Evolutionary conservation across 2,888 invertebrate species (phyloP).

Genomic region (Micoletzkya japonica): DNA sequence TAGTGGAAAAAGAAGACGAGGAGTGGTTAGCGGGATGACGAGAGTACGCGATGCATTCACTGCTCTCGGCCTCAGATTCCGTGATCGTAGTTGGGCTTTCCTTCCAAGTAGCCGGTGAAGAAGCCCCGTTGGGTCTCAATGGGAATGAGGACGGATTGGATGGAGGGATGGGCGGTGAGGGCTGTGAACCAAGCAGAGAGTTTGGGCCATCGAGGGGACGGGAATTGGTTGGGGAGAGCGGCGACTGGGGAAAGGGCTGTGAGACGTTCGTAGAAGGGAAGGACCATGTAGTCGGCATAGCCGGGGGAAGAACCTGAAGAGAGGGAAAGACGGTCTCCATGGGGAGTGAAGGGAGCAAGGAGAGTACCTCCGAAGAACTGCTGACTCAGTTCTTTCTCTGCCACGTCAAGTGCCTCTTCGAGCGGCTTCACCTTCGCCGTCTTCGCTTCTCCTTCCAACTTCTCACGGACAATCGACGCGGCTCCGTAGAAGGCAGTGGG

Average conservation of each 20-base stretch:
- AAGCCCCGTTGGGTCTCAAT: not conserved
- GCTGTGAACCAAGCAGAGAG: conserved; percentile 10
- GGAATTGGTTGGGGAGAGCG: conserved; percentile 16
- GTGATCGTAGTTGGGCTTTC: conserved; percentile 21
- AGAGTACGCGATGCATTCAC: not conserved
- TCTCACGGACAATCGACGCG: conserved; percentile 33
- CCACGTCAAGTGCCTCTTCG: conserved; percentile 38
- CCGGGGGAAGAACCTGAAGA: conserved; percentile 35
- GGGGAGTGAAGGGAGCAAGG: not conserved
- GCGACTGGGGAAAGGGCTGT: not conserved
- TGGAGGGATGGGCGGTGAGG: conserved; percentile 5
- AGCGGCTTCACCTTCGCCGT: conserved; percentile 37
- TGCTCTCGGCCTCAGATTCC: conserved; percentile 1
- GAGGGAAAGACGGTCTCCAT: not conserved
- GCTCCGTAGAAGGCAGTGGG: conserved; percentile 35
- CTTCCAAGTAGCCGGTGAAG: conserved; percentile 3
- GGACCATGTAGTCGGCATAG: conserved; percentile 43
- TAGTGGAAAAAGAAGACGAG: too few relatives aligned
- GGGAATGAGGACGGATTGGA: not conserved
- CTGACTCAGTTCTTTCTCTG: conserved; percentile 41
- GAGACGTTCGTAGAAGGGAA: conserved; percentile 52
- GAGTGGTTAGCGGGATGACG: not conserved
- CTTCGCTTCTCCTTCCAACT: conserved; percentile 29
- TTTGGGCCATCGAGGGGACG: conserved; percentile 11
- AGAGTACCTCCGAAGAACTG: conserved; percentile 43